Base-by-base conservation (phyloP, 1,140 invertebrate genomes). In the Leptinotarsa lineolata region DNA sequence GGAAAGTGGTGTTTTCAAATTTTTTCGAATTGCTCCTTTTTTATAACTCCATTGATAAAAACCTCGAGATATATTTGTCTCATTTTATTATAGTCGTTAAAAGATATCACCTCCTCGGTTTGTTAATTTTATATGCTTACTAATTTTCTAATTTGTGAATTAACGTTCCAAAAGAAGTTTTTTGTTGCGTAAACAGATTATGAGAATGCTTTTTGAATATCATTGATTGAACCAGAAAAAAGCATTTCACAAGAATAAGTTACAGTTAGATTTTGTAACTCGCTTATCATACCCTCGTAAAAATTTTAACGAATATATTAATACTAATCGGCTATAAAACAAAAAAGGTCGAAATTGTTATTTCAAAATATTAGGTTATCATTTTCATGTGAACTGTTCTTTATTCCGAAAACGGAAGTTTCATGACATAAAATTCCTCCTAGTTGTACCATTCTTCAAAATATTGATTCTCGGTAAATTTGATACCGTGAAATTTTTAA, bases 1-100 rank as follows among this genome's bases (percentile, higher is more conserved):
- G 80, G 79, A 81, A 80, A 81, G 78, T 81, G 77, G 74, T 79
- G 76, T 77, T 77, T 77, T 77, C 72, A 70, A 75, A 76, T 78
- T 76, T 77, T 75, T 67, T 73, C 66, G 65, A 79, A 78, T 76
- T 72, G 77, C 59, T 73, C 6, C 68, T 76, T 78, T 76, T 80
- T 75, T 75, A 73, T 77, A 70, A 75, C 69, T 75, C 71, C 68
- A 74, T 75, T 77, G 76, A 74, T 76, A 76, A 75, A 77, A 68
- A 44, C 72, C 45, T 72, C 65, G 54, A 72, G 72, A 75, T 75
- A 75, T 77, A 77, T 77, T 77, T 75, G 74, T 75, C 39, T 75
- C 66, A 58, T 65, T 72, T 70, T 70, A 76, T 76, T 76, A 76
- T 39, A 66, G 65, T 66, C 74, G 68, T 76, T 75, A 70, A 24